Percentiles rank a stretch among this genome's conserved stretches.
Evolutionary conservation across 2,888 invertebrate species (phyloP).

Genomic region (Linnaemya vulpina): DNA sequence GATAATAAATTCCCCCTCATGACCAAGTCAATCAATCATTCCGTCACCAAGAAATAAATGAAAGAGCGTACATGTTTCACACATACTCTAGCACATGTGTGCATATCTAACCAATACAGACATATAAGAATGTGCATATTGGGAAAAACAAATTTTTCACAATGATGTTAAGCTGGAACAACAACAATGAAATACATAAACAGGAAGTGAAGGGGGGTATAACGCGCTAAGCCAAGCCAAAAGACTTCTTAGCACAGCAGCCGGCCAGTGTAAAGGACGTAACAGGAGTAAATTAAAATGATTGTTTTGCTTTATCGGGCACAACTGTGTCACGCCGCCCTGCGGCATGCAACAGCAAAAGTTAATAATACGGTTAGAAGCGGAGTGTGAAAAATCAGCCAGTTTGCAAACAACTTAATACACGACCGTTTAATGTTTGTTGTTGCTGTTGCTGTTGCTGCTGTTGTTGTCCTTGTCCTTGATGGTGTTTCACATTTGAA

Average conservation of each 20-base stretch:
- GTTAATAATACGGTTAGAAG: constrained; percentile 42
- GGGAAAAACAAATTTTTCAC: constrained; percentile 2
- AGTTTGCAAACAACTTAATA: constrained; percentile 27
- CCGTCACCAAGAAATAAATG: constrained; percentile 25
- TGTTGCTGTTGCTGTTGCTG: too few species aligned
- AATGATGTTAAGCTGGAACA: constrained; percentile 1
- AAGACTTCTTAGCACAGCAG: constrained; percentile 12
- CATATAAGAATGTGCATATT: not conserved
- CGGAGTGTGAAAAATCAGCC: constrained; percentile 21
- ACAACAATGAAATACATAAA: not conserved
- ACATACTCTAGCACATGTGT: too few species aligned
- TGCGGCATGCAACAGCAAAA: constrained; percentile 19
- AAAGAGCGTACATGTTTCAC: not conserved
- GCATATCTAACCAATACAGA: not conserved
- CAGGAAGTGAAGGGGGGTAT: not conserved
- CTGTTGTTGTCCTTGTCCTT: constrained; percentile 24
- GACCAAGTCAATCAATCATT: constrained; percentile 56
- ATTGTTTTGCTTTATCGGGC: constrained; percentile 7
- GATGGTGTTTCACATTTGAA: constrained; percentile 36
- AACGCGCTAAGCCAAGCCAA: not conserved
- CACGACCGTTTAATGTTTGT: constrained; percentile 37
- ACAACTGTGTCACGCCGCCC: constrained; percentile 9
- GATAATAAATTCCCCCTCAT: constrained; percentile 35
- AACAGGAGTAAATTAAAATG: constrained; percentile 41
- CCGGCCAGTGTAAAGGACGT: not conserved